phyloP scores from a whole-genome alignment of 1,140 invertebrate genomes.

The Eueides isabella region DNA sequence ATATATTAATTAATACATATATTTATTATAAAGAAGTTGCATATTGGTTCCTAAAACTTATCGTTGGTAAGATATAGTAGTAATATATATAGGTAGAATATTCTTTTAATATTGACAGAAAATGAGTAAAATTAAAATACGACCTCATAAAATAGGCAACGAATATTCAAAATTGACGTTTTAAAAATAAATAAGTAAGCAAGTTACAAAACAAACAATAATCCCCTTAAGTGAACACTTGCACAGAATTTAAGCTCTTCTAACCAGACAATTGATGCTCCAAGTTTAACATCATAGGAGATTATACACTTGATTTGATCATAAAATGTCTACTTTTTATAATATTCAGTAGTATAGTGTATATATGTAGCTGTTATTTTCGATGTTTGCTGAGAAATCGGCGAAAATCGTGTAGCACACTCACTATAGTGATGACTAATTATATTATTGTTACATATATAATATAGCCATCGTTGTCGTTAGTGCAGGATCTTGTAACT shows the following conservation, averaged over 20 bases:
- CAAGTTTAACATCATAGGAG: background rate
- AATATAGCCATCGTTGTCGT: too few relatives aligned
- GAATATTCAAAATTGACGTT: background rate
- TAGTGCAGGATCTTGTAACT: too few relatives aligned
- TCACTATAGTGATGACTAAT: too few relatives aligned
- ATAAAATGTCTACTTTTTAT: background rate
- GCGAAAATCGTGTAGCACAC: too few relatives aligned
- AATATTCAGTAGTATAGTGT: too few relatives aligned
- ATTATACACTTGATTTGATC: background rate
- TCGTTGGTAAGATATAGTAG: too few relatives aligned
- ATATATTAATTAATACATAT: too few relatives aligned
- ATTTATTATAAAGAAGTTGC: too few relatives aligned
- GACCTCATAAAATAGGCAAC: background rate
- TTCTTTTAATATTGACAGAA: background rate
- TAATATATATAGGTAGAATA: background rate
- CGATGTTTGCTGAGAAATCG: too few relatives aligned
- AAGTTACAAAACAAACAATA: conserved; percentile 12
- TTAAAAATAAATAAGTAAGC: background rate
- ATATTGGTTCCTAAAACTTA: too few relatives aligned
- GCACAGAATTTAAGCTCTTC: conserved; percentile 26
- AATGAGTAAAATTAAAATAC: background rate
- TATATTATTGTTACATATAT: too few relatives aligned
- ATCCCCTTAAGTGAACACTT: conserved; percentile 27
- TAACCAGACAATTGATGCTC: conserved; percentile 23
- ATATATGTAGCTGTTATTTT: background rate